Base-by-base conservation (phyloP, 2,797 vertebrate genomes). In the Siniperca obscura region DNA sequence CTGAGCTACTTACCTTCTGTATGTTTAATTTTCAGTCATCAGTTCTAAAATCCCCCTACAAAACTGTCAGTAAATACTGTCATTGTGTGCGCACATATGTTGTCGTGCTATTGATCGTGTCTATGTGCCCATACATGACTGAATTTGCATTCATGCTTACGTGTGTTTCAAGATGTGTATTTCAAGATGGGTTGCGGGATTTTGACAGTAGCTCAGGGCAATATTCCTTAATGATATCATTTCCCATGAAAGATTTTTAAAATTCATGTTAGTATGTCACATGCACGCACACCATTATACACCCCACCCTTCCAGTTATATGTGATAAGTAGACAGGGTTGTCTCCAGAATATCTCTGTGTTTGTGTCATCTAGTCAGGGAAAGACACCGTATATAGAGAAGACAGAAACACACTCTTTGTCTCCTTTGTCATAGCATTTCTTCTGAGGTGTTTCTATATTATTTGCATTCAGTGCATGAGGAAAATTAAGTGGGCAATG, bases 1-100 rank as follows among this genome's bases (percentile, higher is more conserved):
- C 75, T 76, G 62, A 84, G 62, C 62, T 74, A 60, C 69, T 85
- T 73, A 65, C 71, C 36, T 61, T 82, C 76, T 76, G 61, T 65
- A 75, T 66, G 60, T 80, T 80, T 81, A n/a, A 79, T 87, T 90
- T 87, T 78, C 81, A 78, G 70, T 84, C 71, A 62, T 64, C 71
- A 57, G 1, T 56, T 64, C 40, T 80, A 48, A 81, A 86, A 38
- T 70, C 59, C 67, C 80, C 68, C 22, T 0, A 22, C 50, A 62
- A 81, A 66, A 62, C 53, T 77, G 73, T 81, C 87, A 75, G 19
- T 74, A 70, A 84, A 83, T 48, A 65, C 50, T 70, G 59, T 76
- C 64, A 30, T 19, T 70, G 48, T 73, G 60, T 72, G 16, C 8
- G 38, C 36, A 30, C 27, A 57, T 57, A 73, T 50, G 50, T 56